These are phyloP conservation scores for Stegostoma tigrinum DNA, from an alignment of 2,113 vertebrate genomes.

Conservation along the genomic window DNA sequence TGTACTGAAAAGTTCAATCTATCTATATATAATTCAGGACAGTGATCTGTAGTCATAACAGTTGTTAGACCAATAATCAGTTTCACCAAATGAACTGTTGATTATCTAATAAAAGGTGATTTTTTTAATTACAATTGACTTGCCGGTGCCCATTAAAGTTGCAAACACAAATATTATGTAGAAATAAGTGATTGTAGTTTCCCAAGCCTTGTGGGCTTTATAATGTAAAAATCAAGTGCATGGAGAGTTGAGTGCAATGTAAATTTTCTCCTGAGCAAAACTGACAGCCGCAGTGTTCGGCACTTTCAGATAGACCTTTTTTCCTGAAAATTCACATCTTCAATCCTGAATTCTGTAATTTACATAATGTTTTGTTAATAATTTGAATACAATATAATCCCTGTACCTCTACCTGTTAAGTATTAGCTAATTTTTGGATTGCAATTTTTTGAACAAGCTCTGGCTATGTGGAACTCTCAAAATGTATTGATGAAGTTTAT, in stretches of 20 bases:
- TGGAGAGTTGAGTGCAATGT: neutral
- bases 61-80: neutral
- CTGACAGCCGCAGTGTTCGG: neutral
- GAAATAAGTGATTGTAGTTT: neutral
- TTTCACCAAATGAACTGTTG: neutral
- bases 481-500: neutral
- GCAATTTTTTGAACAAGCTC: neutral
- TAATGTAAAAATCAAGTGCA: neutral
- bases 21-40: no score
- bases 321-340: neutral
- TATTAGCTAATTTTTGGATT: neutral
- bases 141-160: neutral
- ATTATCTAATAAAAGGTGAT: neutral
- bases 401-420: neutral
- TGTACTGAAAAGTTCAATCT: no score
- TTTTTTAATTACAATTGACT: neutral
- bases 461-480: neutral
- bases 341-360: neutral
- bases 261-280: neutral
- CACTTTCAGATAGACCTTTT: neutral
- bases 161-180: neutral
- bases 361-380: neutral
- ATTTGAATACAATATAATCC: neutral
- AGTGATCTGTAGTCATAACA: no score
- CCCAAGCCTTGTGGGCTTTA: neutral